These are phyloP conservation scores for Achatina immaculata DNA, from an alignment of 1,140 invertebrate genomes.

Conservation along the genomic window DNA sequence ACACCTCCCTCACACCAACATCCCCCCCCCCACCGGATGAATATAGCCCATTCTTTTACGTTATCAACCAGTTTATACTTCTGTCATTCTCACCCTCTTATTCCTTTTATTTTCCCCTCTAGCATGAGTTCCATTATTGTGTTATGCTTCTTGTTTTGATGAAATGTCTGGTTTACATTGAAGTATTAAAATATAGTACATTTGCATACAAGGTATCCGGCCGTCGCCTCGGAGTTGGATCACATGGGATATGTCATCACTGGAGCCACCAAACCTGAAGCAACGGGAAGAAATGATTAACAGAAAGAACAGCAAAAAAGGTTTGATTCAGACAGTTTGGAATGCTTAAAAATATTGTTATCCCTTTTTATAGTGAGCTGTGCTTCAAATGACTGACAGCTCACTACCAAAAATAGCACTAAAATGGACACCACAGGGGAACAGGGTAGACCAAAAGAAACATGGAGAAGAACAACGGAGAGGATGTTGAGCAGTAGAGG, in stretches of 20 bases:
- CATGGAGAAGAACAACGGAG: no score
- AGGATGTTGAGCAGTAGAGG: no score
- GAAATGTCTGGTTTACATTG: not conserved
- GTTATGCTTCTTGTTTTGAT: not conserved
- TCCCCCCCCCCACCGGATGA: no score
- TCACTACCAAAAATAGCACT: no score
- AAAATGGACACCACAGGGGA: no score
- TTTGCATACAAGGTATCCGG: constrained; percentile 54
- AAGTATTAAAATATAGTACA: not conserved
- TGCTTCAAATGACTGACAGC: no score
- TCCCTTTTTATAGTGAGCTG: no score
- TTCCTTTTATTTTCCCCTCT: not conserved
- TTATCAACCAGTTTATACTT: not conserved
- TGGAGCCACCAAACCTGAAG: constrained; percentile 67
- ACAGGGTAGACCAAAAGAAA: no score
- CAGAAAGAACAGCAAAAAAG: constrained; percentile 61
- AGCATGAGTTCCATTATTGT: not conserved
- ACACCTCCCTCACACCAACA: no score
- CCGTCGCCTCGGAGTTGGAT: constrained; percentile 64
- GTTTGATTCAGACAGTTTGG: constrained; percentile 12
- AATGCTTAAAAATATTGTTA: no score
- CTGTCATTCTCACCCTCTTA: not conserved
- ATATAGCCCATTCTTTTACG: not conserved
- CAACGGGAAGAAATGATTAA: constrained; percentile 63
- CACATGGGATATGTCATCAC: constrained; percentile 61